phyloP scores from a whole-genome alignment of 1,140 invertebrate genomes.

The Ctenoplectra terminalis region DNA sequence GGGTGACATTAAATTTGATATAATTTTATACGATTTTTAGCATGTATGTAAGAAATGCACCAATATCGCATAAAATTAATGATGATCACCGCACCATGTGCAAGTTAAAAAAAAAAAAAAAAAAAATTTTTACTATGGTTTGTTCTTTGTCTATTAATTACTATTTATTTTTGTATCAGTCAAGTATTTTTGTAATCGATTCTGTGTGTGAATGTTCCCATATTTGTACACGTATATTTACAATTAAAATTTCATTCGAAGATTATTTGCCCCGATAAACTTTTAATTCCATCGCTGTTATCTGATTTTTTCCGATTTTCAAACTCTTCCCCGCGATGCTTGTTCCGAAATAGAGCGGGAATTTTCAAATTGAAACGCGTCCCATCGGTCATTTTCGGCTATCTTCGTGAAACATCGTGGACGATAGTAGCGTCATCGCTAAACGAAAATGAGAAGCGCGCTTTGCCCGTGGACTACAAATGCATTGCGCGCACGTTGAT shows the following conservation, averaged over 20 bases:
- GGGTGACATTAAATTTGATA: constrained; percentile 44
- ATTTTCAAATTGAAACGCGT: constrained; percentile 2
- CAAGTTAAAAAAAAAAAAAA: constrained; percentile 1
- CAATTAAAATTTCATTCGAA: constrained; percentile 46
- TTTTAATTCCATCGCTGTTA: not conserved
- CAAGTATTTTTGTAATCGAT: constrained; percentile 45
- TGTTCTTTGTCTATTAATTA: constrained; percentile 19
- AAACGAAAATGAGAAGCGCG: not conserved
- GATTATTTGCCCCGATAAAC: not conserved
- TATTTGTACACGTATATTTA: constrained; percentile 45
- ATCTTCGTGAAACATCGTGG: constrained; percentile 23
- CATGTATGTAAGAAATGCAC: constrained; percentile 71
- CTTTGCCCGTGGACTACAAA: constrained; percentile 49
- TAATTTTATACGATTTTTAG: constrained; percentile 68
- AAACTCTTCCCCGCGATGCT: not conserved
- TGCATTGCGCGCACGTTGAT: constrained; percentile 50
- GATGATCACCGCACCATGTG: constrained; percentile 4
- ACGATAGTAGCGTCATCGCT: constrained; percentile 3
- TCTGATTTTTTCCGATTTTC: not conserved
- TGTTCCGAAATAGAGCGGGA: not conserved
- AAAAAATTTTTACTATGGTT: constrained; percentile 16
- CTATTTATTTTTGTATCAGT: constrained; percentile 48
- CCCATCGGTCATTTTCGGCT: not conserved
- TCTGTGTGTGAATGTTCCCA: constrained; percentile 19
- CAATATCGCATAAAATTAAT: constrained; percentile 55